These are phyloP conservation scores for Thecophora atra DNA, from an alignment of 2,888 invertebrate species.

Conservation along the genomic window DNA sequence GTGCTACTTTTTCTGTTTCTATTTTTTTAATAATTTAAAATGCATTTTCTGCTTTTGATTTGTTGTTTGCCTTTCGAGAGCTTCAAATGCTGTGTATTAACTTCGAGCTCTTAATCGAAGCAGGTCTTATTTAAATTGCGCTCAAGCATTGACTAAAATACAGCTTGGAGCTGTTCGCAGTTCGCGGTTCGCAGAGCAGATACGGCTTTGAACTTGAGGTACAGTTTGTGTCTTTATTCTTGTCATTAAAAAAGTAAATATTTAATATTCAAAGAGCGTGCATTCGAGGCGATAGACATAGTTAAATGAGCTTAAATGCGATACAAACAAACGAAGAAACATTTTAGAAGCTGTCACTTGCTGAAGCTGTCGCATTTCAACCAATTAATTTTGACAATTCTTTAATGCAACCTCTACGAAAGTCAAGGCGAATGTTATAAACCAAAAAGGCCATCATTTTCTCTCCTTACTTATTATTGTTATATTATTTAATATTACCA, in stretches of 20 bases:
- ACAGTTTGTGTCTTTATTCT: constrained; percentile 8
- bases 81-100: not conserved
- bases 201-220: constrained; percentile 22
- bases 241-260: not conserved
- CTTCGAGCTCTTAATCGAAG: constrained; percentile 1
- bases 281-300: constrained; percentile 9
- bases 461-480: no score
- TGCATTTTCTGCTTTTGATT: not conserved
- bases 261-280: constrained; percentile 25
- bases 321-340: no score
- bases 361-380: no score
- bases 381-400: no score
- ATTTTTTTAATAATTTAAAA: not conserved
- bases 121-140: constrained; percentile 27
- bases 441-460: no score
- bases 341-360: no score
- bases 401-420: no score
- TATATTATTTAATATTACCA: no score
- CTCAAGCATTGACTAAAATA: constrained; percentile 21
- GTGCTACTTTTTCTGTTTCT: not conserved
- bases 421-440: no score
- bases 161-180: constrained; percentile 21
- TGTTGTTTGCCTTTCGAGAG: not conserved
- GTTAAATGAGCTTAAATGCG: not conserved
- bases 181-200: not conserved